These are phyloP conservation scores for Aphaenogaster ashmeadi DNA, from an alignment of 1,140 invertebrate genomes.

Conservation along the genomic window DNA sequence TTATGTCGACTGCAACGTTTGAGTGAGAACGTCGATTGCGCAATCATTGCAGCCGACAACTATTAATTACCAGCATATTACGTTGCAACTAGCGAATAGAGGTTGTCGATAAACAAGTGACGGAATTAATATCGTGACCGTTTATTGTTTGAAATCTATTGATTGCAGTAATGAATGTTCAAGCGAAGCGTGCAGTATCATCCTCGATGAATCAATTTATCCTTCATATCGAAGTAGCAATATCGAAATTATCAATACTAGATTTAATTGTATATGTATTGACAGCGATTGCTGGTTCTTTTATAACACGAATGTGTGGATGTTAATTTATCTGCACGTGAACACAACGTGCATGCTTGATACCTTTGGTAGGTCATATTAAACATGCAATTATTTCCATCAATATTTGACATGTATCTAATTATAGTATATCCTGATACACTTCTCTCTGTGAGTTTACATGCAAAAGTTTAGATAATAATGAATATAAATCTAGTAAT, in stretches of 20 bases:
- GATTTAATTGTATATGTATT: conserved; percentile 20
- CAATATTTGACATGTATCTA: neutral
- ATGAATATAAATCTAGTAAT: neutral
- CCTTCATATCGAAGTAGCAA: neutral
- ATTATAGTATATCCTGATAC: conserved; percentile 10
- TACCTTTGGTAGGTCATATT: conserved; percentile 13
- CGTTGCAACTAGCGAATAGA: conserved; percentile 60
- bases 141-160: conserved; percentile 59
- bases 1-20: conserved; percentile 25
- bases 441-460: neutral
- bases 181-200: conserved; percentile 40
- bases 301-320: conserved; percentile 2
- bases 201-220: conserved; percentile 41
- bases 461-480: neutral
- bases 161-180: conserved; percentile 57
- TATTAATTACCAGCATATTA: conserved; percentile 59
- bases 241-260: conserved; percentile 2
- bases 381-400: conserved; percentile 12
- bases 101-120: conserved; percentile 51
- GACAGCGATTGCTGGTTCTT: neutral
- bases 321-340: neutral
- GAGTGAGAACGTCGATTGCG: conserved; percentile 62
- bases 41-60: conserved; percentile 33
- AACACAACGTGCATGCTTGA: neutral
- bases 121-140: conserved; percentile 48